Conservation (phyloP, 2,888 invertebrate species). For the Sipha maydis region DNA sequence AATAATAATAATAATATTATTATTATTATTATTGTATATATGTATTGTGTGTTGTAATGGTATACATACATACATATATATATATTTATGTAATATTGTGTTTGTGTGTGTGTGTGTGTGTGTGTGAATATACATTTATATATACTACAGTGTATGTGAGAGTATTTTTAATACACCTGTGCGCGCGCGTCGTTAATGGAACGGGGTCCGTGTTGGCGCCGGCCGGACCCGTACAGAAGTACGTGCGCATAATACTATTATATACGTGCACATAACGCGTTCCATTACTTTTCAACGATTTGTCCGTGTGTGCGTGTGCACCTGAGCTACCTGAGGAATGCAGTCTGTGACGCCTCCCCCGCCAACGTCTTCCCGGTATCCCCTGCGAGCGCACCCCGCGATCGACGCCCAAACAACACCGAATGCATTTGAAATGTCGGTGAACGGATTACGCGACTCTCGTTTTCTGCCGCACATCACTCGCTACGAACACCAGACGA, state of each 20-base stretch:
- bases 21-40: constrained; percentile 9
- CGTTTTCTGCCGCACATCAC: no score
- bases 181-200: constrained; percentile 58
- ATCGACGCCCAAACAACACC: no score
- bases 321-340: constrained; percentile 59
- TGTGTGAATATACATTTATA: no score
- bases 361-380: neutral
- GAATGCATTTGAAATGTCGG: no score
- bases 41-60: neutral
- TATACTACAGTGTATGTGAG: neutral
- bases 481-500: no score
- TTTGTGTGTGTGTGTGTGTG: no score
- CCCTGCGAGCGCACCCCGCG: neutral
- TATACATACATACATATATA: neutral
- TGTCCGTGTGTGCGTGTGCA: neutral
- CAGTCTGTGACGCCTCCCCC: constrained; percentile 38
- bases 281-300: constrained; percentile 28
- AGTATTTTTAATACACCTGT: constrained; percentile 54
- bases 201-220: constrained; percentile 54
- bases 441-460: no score
- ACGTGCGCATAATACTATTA: constrained; percentile 33
- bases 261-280: constrained; percentile 15
- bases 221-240: constrained; percentile 31
- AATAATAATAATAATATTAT: constrained; percentile 4
- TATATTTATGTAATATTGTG: no score